Evolutionary conservation across 2,888 invertebrate genomes (phyloP), one percentile per base, ranked within the genome.

Genomic region (Sphaerophoria rueppellii): DNA sequence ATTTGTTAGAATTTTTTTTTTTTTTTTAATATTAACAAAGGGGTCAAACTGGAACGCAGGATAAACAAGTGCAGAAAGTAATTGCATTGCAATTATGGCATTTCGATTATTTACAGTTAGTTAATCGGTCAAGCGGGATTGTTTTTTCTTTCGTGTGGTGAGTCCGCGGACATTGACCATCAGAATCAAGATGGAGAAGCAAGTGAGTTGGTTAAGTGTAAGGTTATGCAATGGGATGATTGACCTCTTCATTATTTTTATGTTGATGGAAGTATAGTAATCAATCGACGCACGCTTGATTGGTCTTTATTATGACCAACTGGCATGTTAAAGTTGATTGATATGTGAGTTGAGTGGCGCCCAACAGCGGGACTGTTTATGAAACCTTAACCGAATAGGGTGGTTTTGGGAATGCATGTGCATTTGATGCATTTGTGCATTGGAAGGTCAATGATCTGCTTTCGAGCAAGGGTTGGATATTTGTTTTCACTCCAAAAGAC

Each of bases 31-130:
- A 40, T 40, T 9, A 11, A 2, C 12, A 4, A 6, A 54, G 24
- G 52, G 24, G 24, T 40, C 52, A 52, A 11, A n/a, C 34, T 34
- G 46, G 6, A 55, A 14, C 0, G 24, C 12, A 43, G 40, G 35
- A 11, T 9, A 35, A 60, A 48, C 82, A 83, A 79, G 82, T 83
- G 82, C 67, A 55, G 79, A 65, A 65, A 54, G 67, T 80, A 79
- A 83, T 83, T 83, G 79, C 75, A n/a, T 60, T 79, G 79, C 75
- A 83, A 83, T 83, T 83, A 79, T 79, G 71, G 71, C 58, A 61
- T 76, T 81, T 85, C 81, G 85, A 43, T 63, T 73, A 57, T 85
- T 81, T 81, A 81, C 85, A 81, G 85, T 85, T 85, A 85, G 70
- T 43, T 73, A 69, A 76, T 81, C 72, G 73, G 63, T 81, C 69